phyloP scores from a whole-genome alignment of 2,113 vertebrate genomes.

The Zosterops lateralis region DNA sequence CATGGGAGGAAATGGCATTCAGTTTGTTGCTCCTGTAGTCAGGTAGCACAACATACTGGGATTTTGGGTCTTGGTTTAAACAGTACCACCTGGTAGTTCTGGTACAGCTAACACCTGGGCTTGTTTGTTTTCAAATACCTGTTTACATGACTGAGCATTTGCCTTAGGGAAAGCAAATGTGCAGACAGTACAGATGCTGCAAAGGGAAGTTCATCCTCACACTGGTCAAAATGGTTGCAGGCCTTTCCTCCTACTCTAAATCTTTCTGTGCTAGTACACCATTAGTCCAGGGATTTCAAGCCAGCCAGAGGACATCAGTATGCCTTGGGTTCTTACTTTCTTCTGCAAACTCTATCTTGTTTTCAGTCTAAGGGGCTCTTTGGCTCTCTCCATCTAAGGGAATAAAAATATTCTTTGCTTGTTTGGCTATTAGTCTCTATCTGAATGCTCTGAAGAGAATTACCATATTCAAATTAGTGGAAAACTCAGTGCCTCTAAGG shows the following conservation, averaged over 20 bases:
- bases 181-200: not conserved
- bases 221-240: not conserved
- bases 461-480: not conserved
- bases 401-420: not conserved
- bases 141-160: not conserved
- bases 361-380: not conserved
- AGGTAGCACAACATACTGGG: not conserved
- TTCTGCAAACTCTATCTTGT: not conserved
- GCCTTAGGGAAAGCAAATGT: not conserved
- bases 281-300: not conserved
- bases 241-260: not conserved
- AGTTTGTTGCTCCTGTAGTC: not conserved
- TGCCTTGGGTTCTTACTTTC: not conserved
- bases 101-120: not conserved
- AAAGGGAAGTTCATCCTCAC: not conserved
- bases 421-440: not conserved
- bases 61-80: not conserved
- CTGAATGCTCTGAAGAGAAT: not conserved
- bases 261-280: not conserved
- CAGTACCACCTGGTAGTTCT: not conserved
- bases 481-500: not conserved
- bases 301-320: not conserved
- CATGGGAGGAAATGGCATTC: not conserved
- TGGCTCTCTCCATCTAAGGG: not conserved
- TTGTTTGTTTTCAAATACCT: not conserved